A percentile compares a stretch with the other conserved stretches of the same genome.
These are phyloP conservation scores for Trematomus bernacchii DNA, from an alignment of 2,797 vertebrate species.

Conservation along the genomic window DNA sequence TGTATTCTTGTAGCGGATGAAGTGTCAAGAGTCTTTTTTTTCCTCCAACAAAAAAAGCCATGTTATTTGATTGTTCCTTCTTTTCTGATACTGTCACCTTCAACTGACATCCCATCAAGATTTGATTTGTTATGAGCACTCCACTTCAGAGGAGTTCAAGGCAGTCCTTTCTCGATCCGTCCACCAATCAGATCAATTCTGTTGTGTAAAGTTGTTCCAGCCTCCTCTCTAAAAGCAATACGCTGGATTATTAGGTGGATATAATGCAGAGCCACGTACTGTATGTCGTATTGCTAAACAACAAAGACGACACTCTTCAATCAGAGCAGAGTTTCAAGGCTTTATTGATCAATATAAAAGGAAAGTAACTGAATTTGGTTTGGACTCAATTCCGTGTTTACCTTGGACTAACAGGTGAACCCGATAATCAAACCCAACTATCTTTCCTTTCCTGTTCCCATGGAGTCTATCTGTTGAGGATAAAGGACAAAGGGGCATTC, in stretches of 20 bases:
- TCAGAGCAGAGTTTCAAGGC: neutral
- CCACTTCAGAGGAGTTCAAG: slow-evolving; percentile 47
- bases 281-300: neutral
- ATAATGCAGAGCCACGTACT: neutral
- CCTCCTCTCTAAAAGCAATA: neutral
- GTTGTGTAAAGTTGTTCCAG: slow-evolving; percentile 18
- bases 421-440: neutral
- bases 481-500: slow-evolving; percentile 1
- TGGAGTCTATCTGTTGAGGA: neutral
- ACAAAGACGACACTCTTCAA: neutral
- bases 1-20: slow-evolving; percentile 55
- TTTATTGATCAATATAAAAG: neutral
- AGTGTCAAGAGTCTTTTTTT: slow-evolving; percentile 55
- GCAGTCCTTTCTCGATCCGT: slow-evolving; percentile 27
- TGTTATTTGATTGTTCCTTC: slow-evolving; percentile 28
- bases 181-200: slow-evolving; percentile 48
- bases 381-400: neutral
- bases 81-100: slow-evolving; percentile 25
- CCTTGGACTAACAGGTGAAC: neutral
- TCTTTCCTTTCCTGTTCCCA: neutral
- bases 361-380: neutral
- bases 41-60: slow-evolving; percentile 26
- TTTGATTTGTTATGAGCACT: slow-evolving; percentile 45
- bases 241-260: slow-evolving; percentile 10
- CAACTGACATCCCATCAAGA: slow-evolving; percentile 48